A percentile compares a stretch with the other conserved stretches of the same genome.
phyloP scores from a whole-genome alignment of 2,113 vertebrate species.

The Ascaphus truei region DNA sequence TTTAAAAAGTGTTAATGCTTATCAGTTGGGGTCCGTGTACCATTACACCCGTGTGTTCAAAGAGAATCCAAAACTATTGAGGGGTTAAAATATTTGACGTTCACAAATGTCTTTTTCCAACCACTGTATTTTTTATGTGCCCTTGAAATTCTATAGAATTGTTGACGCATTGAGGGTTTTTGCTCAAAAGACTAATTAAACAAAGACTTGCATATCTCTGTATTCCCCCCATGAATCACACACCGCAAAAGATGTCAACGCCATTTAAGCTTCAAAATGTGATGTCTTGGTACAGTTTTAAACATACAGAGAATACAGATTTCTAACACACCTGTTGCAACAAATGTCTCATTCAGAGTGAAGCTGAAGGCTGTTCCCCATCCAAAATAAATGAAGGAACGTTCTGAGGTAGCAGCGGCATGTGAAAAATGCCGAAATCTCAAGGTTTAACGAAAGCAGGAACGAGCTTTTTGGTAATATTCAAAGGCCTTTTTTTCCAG shows the following conservation, averaged over 20 bases:
- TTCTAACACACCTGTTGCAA: constrained; percentile 31
- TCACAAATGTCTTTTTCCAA: background rate
- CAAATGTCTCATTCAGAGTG: constrained; percentile 25
- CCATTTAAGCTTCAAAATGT: background rate
- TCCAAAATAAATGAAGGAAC: constrained; percentile 26
- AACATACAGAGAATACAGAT: constrained; percentile 26
- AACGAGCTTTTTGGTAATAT: constrained; percentile 15
- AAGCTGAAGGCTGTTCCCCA: constrained; percentile 19
- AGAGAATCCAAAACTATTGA: background rate
- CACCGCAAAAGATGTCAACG: background rate
- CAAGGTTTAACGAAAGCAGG: constrained; percentile 26
- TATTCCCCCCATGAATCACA: background rate
- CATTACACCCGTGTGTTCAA: background rate
- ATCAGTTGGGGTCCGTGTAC: no score
- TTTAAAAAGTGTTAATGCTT: no score
- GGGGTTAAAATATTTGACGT: background rate
- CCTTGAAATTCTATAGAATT: background rate
- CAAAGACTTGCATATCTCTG: background rate
- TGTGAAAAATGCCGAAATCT: constrained; percentile 25
- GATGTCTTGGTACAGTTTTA: constrained; percentile 7
- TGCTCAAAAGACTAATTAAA: constrained; percentile 2
- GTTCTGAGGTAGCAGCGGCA: constrained; percentile 28
- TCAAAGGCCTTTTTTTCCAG: constrained; percentile 32
- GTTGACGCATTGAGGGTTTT: background rate
- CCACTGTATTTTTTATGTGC: background rate